Evolutionary conservation across 2,113 vertebrate species (phyloP).

Genomic region (Melanotaenia duboulayi): DNA sequence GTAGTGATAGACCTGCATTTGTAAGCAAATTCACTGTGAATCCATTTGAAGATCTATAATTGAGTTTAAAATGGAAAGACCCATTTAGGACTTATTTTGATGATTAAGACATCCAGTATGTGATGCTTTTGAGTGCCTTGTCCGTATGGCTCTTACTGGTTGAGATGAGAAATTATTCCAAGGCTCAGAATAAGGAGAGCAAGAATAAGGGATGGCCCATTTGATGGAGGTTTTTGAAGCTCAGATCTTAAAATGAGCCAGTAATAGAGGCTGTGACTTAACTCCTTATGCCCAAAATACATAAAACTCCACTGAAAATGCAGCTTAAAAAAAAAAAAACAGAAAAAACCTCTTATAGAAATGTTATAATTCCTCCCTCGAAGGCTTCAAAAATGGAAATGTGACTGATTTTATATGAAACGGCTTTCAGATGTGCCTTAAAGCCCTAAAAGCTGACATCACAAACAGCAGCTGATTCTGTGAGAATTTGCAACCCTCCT

Average conservation of each 20-base stretch:
- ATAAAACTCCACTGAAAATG: constrained; percentile 42
- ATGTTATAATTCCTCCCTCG: constrained; percentile 2
- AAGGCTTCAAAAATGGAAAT: constrained; percentile 20
- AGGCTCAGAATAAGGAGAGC: constrained; percentile 17
- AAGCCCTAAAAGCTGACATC: constrained; percentile 31
- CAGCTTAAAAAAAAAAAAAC: constrained; percentile 6
- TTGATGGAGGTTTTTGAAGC: constrained; percentile 50
- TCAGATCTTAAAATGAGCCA: constrained; percentile 49
- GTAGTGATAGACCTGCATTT: constrained; percentile 26
- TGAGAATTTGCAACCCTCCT: constrained; percentile 9
- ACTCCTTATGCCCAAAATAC: constrained; percentile 35
- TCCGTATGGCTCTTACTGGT: constrained; percentile 33
- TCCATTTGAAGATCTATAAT: constrained; percentile 38
- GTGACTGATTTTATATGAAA: constrained; percentile 38
- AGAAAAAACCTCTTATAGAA: constrained; percentile 7
- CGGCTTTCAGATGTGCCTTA: constrained; percentile 33
- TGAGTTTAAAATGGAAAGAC: constrained; percentile 39
- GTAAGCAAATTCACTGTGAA: constrained; percentile 20
- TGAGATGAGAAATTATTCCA: constrained; percentile 41
- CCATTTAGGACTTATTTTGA: constrained; percentile 34
- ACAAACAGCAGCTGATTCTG: constrained; percentile 33
- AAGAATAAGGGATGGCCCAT: constrained; percentile 31
- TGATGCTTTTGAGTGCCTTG: constrained; percentile 40
- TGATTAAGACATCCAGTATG: constrained; percentile 43
- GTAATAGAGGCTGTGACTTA: constrained; percentile 59